Evolutionary conservation across 2,113 vertebrate genomes (phyloP), one percentile per base, ranked within the genome.

Genomic region (Prinia subflava): DNA sequence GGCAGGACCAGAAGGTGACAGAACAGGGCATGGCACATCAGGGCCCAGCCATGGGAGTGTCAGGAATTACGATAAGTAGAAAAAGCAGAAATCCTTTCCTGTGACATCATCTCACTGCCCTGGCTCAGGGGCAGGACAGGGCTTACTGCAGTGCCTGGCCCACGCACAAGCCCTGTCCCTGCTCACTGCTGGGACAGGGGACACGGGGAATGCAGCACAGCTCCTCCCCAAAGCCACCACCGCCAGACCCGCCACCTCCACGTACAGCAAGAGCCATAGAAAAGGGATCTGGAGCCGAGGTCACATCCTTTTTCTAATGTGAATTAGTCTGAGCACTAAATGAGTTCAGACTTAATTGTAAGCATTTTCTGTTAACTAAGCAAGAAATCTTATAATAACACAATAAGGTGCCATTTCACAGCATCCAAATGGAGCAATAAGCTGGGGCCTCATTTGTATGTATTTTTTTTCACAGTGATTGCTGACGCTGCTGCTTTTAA

Each of bases 401-500:
- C 95, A 96, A 94, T 94, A 94, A 96, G 92, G 94, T 93, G 75
- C 97, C 97, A 96, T 93, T 95, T 87, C 44, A 77, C 95, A 91
- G 93, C 92, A 83, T 96, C 97, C 91, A 96, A 96, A 92, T 75
- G 94, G 96, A 97, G 94, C 56, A 52, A 95, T 87, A 91, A 92
- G 89, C 82, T 84, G 94, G 94, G 55, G 83, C 68, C 95, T 95
- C 96, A 83, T 96, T 95, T 95, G 82, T 93, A 94, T 96, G 96
- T 91, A 47, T 74, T 96, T 95, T 85, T 91, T 97, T 88, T 93
- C 42, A 39, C 90, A 46, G 27, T 79, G 94, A 95, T 91, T 60
- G 96, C 98, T 97, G 97, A 97, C 89, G n/a, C 62, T 20, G 92
- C 89, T 73, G 88, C 95, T 97, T 97, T 97, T 97, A 97, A 97